These are phyloP conservation scores for Drosophila tsacasi DNA, from an alignment of 1,140 invertebrate species.

Conservation along the genomic window DNA sequence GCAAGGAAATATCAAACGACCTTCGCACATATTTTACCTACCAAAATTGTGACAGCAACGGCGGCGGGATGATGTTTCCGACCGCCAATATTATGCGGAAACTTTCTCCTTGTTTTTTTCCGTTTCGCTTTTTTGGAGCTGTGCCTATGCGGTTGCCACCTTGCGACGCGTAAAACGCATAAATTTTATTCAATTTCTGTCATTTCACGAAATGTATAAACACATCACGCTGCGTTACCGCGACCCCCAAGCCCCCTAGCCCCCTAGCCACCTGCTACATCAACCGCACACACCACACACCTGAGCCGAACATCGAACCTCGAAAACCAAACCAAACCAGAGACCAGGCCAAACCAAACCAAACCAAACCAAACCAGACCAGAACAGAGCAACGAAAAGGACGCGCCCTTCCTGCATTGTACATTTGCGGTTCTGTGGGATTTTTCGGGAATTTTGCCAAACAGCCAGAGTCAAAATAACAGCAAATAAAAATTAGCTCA, in stretches of 20 bases:
- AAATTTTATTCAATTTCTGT: conserved; percentile 83
- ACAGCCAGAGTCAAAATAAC: conserved; percentile 8
- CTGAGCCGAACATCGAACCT: conserved; percentile 48
- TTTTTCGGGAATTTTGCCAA: conserved; percentile 12
- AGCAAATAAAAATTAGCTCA: conserved; percentile 10
- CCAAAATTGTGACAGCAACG: conserved; percentile 42
- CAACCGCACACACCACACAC: conserved; percentile 52
- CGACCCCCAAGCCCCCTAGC: not conserved
- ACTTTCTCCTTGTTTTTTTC: conserved; percentile 19
- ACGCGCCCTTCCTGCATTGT: conserved; percentile 41
- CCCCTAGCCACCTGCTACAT: too few species aligned
- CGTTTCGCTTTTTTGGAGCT: conserved; percentile 11
- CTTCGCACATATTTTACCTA: conserved; percentile 70
- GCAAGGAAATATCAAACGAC: conserved; percentile 51
- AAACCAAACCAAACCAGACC: conserved; percentile 13
- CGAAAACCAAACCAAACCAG: conserved; percentile 37
- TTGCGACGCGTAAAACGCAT: conserved; percentile 55
- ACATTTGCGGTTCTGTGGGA: conserved; percentile 58
- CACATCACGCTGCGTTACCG: conserved; percentile 60
- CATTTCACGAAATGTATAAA: conserved; percentile 80
- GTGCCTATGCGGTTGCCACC: conserved; percentile 57
- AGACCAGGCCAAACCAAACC: conserved; percentile 25
- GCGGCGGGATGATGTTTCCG: conserved; percentile 1
- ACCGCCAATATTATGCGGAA: conserved; percentile 42
- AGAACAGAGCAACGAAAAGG: conserved; percentile 23